Evolutionary conservation across 1,140 invertebrate genomes (phyloP), one percentile per base, ranked within the genome.

Genomic region (Hycleus phaleratus): DNA sequence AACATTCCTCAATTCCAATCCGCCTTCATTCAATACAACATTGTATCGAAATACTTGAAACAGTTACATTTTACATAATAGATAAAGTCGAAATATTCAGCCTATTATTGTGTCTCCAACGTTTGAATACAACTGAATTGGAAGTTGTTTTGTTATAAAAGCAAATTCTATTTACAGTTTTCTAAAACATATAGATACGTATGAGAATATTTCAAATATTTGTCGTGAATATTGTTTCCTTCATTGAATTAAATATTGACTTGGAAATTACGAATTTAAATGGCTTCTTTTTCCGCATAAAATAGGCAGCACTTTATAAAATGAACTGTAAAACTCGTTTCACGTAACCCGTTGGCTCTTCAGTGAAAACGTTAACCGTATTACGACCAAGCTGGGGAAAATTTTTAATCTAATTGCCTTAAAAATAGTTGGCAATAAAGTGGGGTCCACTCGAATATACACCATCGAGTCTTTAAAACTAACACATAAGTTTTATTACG

Each of bases 251-350:
- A 46, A 53, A 53, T 53, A 53, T 53, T 53, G 40, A 53, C 42
- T 53, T 53, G 51, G 42, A 53, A 53, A 53, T 53, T 53, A 53
- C 51, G 26, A 53, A 53, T 53, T 53, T 53, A 53, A 24, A 18
- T 38, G 11, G 4, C 32, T 7, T 7, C 32, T 7, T 0, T 32
- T 32, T 7, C 32, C 51, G 11, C 46, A 9, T 42, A 45, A 53
- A 46, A 44, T 43, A 43, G 18, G 32, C 32, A 53, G 40, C 51
- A 53, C 51, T 53, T 53, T 53, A 53, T 53, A 53, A 53, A 53
- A 53, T 53, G 51, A 53, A 26, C 11, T 42, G 18, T 45, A 45
- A 44, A 40, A 53, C 38, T 38, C 51, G 46, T 44, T 32, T 32
- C 51, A 53, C 51, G 51, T 53, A 53, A 53, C 51, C 51, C 51